Base-by-base conservation (phyloP, 2,797 vertebrate species). In the Sparidentex hasta region DNA sequence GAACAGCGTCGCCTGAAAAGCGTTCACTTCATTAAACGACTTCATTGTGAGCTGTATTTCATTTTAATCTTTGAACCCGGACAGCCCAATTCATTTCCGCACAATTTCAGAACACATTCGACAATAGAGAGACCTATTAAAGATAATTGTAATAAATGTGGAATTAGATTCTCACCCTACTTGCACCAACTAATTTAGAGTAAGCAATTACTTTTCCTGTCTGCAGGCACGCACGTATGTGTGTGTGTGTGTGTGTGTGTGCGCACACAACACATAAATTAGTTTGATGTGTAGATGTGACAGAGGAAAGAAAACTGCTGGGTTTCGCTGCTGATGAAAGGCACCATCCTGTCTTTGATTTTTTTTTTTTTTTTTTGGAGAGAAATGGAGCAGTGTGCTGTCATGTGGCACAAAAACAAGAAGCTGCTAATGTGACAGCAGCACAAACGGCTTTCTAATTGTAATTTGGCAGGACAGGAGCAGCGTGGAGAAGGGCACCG, bases 81-180 rank as follows among this genome's bases (percentile, higher is more conserved):
- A 77, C 80, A 58, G 75, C 77, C 70, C 44, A 71, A 84, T 90
- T 90, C 68, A 88, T 92, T 91, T 87, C 80, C 71, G 17, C 74
- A 79, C 86, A 86, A 86, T 89, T 91, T 88, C 89, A 66, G 76
- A 87, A 76, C 80, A 85, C 67, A 78, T 76, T 78, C 58, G 20
- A 89, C 88, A 87, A 90, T 74, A 38, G 70, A 80, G 72, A 87
- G 83, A 82, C 81, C 86, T 73, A 87, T 90, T 89, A 90, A 88
- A 85, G 85, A 92, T 87, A 90, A 90, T 90, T 88, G 86, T 85
- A 92, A 90, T 85, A 90, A 90, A 90, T 83, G 87, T 88, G 82
- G 83, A 90, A 92, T 92, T 87, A 87, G 81, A 86, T 87, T 89
- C 78, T 87, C 74, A 87, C 82, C 50, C 83, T 84, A 81, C 87